Evolutionary conservation across 2,113 vertebrate genomes (phyloP), one percentile per base, ranked within the genome.

Genomic region (Sisor rabdophorus): DNA sequence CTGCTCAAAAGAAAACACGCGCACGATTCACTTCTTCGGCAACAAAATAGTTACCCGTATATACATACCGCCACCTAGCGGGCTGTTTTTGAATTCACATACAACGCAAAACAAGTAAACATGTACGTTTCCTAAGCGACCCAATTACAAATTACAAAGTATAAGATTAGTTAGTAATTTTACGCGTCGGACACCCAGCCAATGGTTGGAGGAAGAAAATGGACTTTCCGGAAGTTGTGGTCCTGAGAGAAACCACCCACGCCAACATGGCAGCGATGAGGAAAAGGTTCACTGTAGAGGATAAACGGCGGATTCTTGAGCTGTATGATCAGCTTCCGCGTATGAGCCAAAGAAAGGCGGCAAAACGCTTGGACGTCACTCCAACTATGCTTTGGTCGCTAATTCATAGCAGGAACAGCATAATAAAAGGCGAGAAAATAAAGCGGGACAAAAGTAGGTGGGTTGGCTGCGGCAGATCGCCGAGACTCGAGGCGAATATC

Each of bases 281-380:
- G 5, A 78, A 47, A 19, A 64, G 61, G 4, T 73, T 48, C 16
- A 40, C 73, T 6, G 9, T 79, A 19, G 59, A 79, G 0, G 77
- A 82, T 2, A 82, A 65, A 44, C 48, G 74, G 5, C 16, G 24
- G 20, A 19, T 79, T 5, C 68, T 82, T 12, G 67, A 79, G 54
- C n/a, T 72, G 22, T 82, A 82, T 16, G 77, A 82, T 11, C 77
- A 50, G 56, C 73, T 82, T 48, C 80, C 73, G 4, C 40, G 20
- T 12, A 75, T 82, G 77, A 60, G 32, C 54, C 59, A 72, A 11
- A 68, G 20, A 6, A 53, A 71, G 7, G 80, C 80, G 0, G 80
- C 73, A 2, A 52, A 55, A 16, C 30, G 40, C 0, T 36, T 82
- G 15, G 76, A 79, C 54, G 10, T 82, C 20, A 32, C 73, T 2